Conservation (phyloP, 1,140 invertebrate species). For the Paramacrobiotus metropolitanus region DNA sequence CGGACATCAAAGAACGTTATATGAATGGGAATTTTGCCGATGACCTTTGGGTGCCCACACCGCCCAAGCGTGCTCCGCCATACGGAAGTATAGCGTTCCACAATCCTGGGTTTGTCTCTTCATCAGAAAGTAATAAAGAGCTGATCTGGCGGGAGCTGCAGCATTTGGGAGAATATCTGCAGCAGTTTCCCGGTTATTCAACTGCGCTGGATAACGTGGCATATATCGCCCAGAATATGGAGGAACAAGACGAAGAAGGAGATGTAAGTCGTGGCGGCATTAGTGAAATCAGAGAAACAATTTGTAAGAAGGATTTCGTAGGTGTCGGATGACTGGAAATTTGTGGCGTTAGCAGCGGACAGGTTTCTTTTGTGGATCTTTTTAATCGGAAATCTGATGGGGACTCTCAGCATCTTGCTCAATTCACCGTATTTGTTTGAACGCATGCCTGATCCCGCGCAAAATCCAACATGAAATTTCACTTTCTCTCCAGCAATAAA, state of each 20-base stretch:
- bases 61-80: not conserved
- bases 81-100: no score
- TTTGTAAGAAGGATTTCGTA: no score
- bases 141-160: not conserved
- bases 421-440: constrained; percentile 96
- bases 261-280: constrained; percentile 2
- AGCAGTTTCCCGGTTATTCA: not conserved
- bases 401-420: constrained; percentile 87
- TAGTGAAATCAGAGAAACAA: no score
- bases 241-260: constrained; percentile 4
- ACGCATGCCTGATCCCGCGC: no score
- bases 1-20: not conserved
- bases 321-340: constrained; percentile 98
- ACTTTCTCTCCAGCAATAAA: no score
- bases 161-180: not conserved
- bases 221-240: constrained; percentile 1
- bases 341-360: constrained; percentile 97
- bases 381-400: constrained; percentile 76
- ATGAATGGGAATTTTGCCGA: not conserved
- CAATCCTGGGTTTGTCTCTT: no score
- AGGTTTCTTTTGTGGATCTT: constrained; percentile 86
- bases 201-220: not conserved
- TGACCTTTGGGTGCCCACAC: not conserved
- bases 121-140: no score
- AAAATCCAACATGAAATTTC: no score